Conservation (phyloP, 2,888 invertebrate species). For the Melolontha melolontha region DNA sequence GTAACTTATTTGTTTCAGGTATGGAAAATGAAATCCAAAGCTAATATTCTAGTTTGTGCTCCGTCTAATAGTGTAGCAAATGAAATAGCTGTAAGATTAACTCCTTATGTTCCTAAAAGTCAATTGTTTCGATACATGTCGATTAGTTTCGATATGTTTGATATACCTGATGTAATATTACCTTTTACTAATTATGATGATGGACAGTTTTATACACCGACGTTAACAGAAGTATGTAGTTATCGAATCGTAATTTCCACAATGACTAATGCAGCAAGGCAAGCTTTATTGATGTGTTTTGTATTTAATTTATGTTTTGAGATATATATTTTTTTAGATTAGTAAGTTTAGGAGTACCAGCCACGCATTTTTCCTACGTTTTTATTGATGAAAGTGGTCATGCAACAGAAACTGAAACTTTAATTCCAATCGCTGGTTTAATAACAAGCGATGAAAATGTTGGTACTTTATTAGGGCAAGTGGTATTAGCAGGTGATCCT, state of each 20-base stretch:
- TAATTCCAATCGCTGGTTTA: conserved; percentile 69
- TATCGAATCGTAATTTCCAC: conserved; percentile 75
- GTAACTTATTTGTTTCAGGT: conserved; percentile 51
- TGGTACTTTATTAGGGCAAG: conserved; percentile 63
- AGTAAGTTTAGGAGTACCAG: conserved; percentile 56
- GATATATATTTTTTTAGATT: conserved; percentile 49
- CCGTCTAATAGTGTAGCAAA: conserved; percentile 79
- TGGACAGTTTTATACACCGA: conserved; percentile 64
- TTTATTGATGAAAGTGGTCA: conserved; percentile 83
- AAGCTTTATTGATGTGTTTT: conserved; percentile 42
- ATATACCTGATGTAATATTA: conserved; percentile 59
- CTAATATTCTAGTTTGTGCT: conserved; percentile 72
- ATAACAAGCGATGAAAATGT: conserved; percentile 49
- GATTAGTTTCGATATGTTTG: conserved; percentile 58
- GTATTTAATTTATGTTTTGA: neutral
- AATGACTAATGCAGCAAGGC: conserved; percentile 69
- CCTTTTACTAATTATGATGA: conserved; percentile 65
- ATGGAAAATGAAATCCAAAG: conserved; percentile 56
- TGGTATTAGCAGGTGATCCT: conserved; percentile 79
- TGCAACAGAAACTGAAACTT: conserved; percentile 74
- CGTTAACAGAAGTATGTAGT: conserved; percentile 66
- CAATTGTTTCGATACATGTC: conserved; percentile 65
- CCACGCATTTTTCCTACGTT: conserved; percentile 73
- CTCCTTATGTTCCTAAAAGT: conserved; percentile 54
- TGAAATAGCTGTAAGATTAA: conserved; percentile 69